These are phyloP conservation scores for Graphium colonna DNA, from an alignment of 2,888 invertebrate genomes.

Conservation along the genomic window DNA sequence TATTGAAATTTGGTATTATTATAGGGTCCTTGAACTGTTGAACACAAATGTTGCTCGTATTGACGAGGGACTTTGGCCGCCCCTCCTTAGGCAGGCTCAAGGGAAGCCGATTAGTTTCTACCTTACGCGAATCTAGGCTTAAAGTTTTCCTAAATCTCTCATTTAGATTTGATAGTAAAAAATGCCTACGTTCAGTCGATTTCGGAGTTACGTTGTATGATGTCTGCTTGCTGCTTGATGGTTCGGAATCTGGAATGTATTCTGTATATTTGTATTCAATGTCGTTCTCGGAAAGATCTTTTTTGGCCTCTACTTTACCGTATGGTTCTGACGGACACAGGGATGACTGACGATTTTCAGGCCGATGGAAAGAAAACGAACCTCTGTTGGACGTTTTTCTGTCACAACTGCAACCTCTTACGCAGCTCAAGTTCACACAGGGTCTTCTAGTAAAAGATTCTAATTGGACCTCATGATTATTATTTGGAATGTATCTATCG, in stretches of 20 bases:
- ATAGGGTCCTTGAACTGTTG: constrained; percentile 55
- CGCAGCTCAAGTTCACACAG: constrained; percentile 63
- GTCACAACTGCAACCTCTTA: constrained; percentile 65
- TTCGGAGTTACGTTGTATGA: constrained; percentile 71
- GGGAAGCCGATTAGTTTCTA: constrained; percentile 61
- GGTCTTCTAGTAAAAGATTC: constrained; percentile 52
- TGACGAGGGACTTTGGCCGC: constrained; percentile 70
- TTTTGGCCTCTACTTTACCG: constrained; percentile 40
- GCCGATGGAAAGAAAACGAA: constrained; percentile 68
- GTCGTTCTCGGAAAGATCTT: constrained; percentile 66
- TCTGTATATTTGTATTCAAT: constrained; percentile 74
- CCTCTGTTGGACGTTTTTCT: constrained; percentile 61
- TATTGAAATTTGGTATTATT: constrained; percentile 59
- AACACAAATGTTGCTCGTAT: constrained; percentile 64
- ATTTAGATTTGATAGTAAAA: constrained; percentile 67
- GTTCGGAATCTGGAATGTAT: constrained; percentile 65
- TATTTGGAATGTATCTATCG: constrained; percentile 65
- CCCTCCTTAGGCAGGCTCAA: constrained; percentile 57
- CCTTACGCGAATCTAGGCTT: constrained; percentile 71
- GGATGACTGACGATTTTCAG: constrained; percentile 56
- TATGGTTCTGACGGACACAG: constrained; percentile 55
- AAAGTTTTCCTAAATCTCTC: constrained; percentile 73
- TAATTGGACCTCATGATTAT: constrained; percentile 53
- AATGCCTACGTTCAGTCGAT: constrained; percentile 65
- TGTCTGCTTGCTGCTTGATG: constrained; percentile 66